Percentiles rank a stretch among this genome's conserved stretches.
Conservation (phyloP, 2,797 vertebrate species). For the Acrocephalus scirpaceus region DNA sequence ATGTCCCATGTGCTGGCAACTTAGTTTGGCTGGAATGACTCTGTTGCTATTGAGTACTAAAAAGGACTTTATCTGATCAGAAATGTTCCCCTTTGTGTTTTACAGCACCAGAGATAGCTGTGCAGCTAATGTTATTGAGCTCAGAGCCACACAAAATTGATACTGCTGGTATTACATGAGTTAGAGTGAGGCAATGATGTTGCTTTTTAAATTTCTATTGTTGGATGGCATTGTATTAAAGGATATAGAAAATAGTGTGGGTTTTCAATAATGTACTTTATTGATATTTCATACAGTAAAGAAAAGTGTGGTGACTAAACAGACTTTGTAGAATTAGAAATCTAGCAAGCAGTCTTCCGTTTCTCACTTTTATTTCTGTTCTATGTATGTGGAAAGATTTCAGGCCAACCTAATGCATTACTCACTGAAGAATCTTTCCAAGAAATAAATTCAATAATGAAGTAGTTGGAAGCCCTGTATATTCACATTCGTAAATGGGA, state of each 20-base stretch:
- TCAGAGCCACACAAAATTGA: background rate
- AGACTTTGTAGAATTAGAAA: background rate
- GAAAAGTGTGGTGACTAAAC: background rate
- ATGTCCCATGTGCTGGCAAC: background rate
- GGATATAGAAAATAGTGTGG: background rate
- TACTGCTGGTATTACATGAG: background rate
- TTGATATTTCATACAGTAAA: background rate
- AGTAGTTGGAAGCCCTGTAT: background rate
- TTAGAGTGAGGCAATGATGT: background rate
- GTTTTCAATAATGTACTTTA: background rate
- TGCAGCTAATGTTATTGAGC: background rate
- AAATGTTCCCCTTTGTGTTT: background rate
- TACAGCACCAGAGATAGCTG: background rate
- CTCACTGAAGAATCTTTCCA: background rate
- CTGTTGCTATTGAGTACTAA: background rate
- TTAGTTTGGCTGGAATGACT: background rate
- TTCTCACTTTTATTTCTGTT: background rate
- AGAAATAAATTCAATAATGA: conserved; percentile 13
- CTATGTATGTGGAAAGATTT: background rate
- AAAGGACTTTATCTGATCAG: background rate
- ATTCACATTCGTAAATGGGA: background rate
- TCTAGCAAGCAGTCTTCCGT: background rate
- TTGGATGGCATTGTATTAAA: background rate
- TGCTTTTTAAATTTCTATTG: background rate
- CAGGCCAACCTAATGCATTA: background rate